A percentile compares a stretch with the other conserved stretches of the same genome.
These are phyloP conservation scores for Orchesella flavescens DNA, from an alignment of 2,888 invertebrate species.

Conservation along the genomic window DNA sequence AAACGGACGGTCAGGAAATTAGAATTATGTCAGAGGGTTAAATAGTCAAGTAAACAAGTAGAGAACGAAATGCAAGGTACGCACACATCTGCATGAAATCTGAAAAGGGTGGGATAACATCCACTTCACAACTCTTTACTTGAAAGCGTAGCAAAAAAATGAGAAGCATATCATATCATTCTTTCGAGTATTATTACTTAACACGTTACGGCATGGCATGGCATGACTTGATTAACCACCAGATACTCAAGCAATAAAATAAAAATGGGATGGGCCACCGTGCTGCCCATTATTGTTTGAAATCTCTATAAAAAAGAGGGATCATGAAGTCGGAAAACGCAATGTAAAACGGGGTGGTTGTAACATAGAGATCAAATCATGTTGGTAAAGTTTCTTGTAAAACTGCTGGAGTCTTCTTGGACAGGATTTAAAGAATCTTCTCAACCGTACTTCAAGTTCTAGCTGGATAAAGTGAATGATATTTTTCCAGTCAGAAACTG, in stretches of 20 bases:
- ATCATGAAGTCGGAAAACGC: no score
- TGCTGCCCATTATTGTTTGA: constrained; percentile 44
- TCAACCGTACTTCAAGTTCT: no score
- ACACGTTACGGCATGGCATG: constrained; percentile 23
- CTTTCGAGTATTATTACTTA: constrained; percentile 3
- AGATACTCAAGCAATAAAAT: constrained; percentile 51
- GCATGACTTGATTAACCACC: constrained; percentile 53
- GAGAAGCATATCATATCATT: constrained; percentile 1
- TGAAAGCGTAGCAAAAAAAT: background rate
- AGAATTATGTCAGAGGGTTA: constrained; percentile 56
- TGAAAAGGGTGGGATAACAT: constrained; percentile 45
- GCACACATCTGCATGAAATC: background rate
- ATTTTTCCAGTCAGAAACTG: no score
- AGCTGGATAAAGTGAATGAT: no score
- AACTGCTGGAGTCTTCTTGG: no score
- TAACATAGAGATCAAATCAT: no score
- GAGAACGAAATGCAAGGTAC: constrained; percentile 2
- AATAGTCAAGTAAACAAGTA: constrained; percentile 45
- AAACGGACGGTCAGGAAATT: constrained; percentile 36
- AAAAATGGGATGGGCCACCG: constrained; percentile 53
- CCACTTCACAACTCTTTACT: background rate
- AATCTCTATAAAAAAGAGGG: constrained; percentile 6
- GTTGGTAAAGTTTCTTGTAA: background rate
- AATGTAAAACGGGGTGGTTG: no score
- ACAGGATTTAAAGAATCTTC: no score